Evolutionary conservation across 2,113 vertebrate species (phyloP).

Genomic region (Archocentrus centrarchus): DNA sequence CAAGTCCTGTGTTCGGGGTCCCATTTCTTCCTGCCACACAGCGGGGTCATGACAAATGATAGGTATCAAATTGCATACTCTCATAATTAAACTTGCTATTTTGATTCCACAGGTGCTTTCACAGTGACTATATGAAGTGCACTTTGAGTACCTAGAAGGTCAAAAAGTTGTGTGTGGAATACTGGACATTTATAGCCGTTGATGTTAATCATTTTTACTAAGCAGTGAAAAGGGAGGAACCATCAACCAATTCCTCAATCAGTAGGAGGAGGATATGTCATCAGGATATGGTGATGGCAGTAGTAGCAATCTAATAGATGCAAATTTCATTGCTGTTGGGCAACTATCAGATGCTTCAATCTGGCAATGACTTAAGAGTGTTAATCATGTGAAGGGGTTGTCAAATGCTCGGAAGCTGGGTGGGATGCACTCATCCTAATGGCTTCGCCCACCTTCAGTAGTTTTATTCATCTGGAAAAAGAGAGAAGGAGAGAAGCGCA

Average conservation of each 20-base stretch:
- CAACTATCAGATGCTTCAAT: not conserved
- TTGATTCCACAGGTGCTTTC: not conserved
- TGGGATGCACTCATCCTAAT: not conserved
- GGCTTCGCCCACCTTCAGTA: not conserved
- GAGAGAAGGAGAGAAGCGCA: not conserved
- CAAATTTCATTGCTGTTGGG: slow-evolving; percentile 3
- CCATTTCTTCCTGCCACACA: no score
- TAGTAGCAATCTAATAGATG: not conserved
- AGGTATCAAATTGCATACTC: not conserved
- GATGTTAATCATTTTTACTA: not conserved
- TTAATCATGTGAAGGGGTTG: not conserved
- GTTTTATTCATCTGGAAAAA: not conserved
- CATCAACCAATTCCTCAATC: not conserved
- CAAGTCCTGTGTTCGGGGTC: no score
- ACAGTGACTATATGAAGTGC: not conserved
- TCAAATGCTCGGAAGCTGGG: not conserved
- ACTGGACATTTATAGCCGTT: not conserved
- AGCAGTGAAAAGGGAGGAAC: not conserved
- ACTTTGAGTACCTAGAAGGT: not conserved
- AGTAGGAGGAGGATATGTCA: not conserved
- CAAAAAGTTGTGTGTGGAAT: not conserved
- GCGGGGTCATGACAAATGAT: not conserved
- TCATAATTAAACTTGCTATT: not conserved
- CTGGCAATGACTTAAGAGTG: not conserved
- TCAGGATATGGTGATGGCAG: not conserved